Evolutionary conservation across 1,140 invertebrate genomes (phyloP).

Genomic region (Drosophila eugracilis): DNA sequence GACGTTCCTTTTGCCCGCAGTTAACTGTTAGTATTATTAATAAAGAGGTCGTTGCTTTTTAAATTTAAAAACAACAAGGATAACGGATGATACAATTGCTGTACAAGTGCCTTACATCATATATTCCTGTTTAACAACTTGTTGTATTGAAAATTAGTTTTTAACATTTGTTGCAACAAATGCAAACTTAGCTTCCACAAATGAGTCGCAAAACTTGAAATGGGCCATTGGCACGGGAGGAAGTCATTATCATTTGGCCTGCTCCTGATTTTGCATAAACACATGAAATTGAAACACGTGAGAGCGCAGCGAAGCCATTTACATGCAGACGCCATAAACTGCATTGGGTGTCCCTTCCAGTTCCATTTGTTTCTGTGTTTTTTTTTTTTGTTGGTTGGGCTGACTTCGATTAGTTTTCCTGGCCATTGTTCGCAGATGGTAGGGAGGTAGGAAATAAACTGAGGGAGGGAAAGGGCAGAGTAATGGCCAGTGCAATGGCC

Average conservation of each 20-base stretch:
- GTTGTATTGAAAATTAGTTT: too few species aligned
- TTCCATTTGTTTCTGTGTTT: slow-evolving; percentile 34
- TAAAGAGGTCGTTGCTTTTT: slow-evolving; percentile 10
- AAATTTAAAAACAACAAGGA: too few species aligned
- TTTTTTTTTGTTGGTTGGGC: too few species aligned
- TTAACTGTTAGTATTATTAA: background rate
- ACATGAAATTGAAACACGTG: slow-evolving; percentile 55
- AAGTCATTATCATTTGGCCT: slow-evolving; percentile 40
- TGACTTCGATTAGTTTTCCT: slow-evolving; percentile 64
- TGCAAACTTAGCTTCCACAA: background rate
- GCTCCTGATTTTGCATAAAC: slow-evolving; percentile 48
- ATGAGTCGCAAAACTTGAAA: background rate
- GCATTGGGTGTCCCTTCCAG: slow-evolving; percentile 38
- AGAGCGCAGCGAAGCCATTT: slow-evolving; percentile 59
- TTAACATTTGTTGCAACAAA: background rate
- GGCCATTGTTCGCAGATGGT: slow-evolving; percentile 36
- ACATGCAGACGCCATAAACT: slow-evolving; percentile 75
- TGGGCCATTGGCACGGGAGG: slow-evolving; percentile 20
- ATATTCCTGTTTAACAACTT: too few species aligned
- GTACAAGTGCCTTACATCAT: too few species aligned
- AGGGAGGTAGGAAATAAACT: slow-evolving; percentile 14
- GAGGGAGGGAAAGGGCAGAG: background rate
- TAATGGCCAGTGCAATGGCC: slow-evolving; percentile 43
- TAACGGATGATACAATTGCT: too few species aligned
- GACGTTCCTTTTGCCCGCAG: background rate